A percentile compares a stretch with the other conserved stretches of the same genome.
Evolutionary conservation across 1,140 invertebrate genomes (phyloP).

Genomic region (Formica exsecta): DNA sequence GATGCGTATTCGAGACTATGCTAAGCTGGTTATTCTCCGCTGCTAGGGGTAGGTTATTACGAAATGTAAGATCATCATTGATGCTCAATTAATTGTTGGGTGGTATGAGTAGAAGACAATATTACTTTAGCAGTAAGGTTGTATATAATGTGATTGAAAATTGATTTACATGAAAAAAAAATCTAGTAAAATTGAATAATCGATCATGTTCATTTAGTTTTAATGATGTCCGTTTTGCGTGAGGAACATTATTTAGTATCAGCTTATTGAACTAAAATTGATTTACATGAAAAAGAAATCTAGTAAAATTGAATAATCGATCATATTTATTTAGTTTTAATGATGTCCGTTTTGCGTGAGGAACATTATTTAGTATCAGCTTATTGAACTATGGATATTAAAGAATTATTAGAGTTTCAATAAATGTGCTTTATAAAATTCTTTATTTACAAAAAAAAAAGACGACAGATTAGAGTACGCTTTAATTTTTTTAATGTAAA

Average conservation of each 20-base stretch:
- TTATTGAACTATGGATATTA: not conserved
- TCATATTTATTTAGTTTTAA: not conserved
- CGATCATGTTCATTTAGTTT: not conserved
- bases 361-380: too few relatives aligned
- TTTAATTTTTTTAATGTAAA: not conserved
- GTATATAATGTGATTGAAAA: not conserved
- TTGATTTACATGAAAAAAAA: not conserved
- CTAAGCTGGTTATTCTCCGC: not conserved
- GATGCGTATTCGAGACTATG: not conserved
- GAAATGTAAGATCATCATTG: not conserved
- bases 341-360: too few relatives aligned
- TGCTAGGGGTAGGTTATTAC: not conserved
- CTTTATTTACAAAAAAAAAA: not conserved
- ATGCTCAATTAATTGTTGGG: not conserved
- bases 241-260: too few relatives aligned
- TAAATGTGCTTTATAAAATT: not conserved
- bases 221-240: too few relatives aligned
- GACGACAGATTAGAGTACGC: not conserved
- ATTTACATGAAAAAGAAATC: not conserved
- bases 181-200: not conserved
- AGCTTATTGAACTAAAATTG: not conserved
- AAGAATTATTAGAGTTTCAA: not conserved
- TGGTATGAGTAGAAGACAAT: not conserved
- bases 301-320: not conserved
- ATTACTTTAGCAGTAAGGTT: not conserved